Conservation (phyloP, 2,113 vertebrate species). For the Syngnathoides biaculeatus region DNA sequence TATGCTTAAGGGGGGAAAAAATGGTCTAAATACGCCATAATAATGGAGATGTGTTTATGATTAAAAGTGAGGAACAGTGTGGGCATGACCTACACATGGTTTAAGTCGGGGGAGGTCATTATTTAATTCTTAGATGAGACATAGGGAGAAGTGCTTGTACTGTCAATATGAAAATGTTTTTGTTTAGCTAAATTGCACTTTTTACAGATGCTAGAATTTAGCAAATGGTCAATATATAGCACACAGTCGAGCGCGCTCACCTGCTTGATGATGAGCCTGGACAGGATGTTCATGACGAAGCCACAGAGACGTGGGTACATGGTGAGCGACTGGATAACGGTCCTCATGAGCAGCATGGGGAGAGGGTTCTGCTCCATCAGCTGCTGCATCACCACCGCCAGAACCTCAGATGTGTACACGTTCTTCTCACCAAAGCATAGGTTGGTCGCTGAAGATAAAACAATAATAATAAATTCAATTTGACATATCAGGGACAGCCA, state of each 20-base stretch:
- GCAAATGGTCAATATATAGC: neutral
- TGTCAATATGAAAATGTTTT: too few relatives aligned
- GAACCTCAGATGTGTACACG: conserved; percentile 90
- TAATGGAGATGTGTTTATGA: too few relatives aligned
- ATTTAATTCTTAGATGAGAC: too few relatives aligned
- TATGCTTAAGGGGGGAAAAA: too few relatives aligned
- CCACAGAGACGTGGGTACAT: conserved; percentile 92
- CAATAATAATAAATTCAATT: neutral
- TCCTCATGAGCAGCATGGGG: conserved; percentile 93
- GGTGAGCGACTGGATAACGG: conserved; percentile 92
- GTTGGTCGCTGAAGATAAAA: conserved; percentile 81
- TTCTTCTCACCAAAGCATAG: conserved; percentile 90
- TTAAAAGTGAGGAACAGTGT: too few relatives aligned
- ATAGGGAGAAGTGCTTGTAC: too few relatives aligned
- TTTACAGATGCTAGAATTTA: neutral
- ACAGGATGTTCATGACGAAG: conserved; percentile 95
- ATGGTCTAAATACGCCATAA: too few relatives aligned
- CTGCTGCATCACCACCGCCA: conserved; percentile 97
- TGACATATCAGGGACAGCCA: neutral
- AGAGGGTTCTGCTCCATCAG: conserved; percentile 93
- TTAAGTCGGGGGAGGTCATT: too few relatives aligned
- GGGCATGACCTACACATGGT: too few relatives aligned
- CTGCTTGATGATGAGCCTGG: conserved; percentile 93
- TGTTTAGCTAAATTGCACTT: neutral
- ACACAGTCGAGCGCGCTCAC: conserved; percentile 45